phyloP scores from a whole-genome alignment of 2,888 invertebrate species.

The Mongoloraphidia duomilia region DNA sequence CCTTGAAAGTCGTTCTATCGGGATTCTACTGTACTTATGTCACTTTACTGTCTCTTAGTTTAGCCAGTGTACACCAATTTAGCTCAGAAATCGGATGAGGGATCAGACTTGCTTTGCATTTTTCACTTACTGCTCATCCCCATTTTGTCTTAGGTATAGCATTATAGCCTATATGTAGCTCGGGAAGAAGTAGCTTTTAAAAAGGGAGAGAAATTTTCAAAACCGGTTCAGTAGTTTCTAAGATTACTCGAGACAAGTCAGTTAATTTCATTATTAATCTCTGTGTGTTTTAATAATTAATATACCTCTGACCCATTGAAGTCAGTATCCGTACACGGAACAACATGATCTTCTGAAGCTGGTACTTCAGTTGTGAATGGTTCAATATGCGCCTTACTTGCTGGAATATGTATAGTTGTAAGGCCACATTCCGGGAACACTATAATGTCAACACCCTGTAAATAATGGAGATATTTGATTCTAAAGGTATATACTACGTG shows the following conservation, averaged over 20 bases:
- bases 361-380: slow-evolving; percentile 19
- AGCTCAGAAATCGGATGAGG: too few species aligned
- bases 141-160: background rate
- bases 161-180: background rate
- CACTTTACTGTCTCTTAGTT: too few species aligned
- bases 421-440: slow-evolving; percentile 38
- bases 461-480: slow-evolving; percentile 7
- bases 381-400: slow-evolving; percentile 17
- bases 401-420: slow-evolving; percentile 23
- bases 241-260: too few species aligned
- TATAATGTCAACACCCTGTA: slow-evolving; percentile 38
- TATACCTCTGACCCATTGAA: background rate
- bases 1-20: too few species aligned
- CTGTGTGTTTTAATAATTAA: background rate
- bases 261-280: background rate
- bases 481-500: slow-evolving; percentile 19
- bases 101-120: too few species aligned
- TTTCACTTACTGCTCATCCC: too few species aligned
- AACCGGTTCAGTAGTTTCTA: too few species aligned
- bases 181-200: too few species aligned
- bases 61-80: too few species aligned
- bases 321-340: slow-evolving; percentile 15
- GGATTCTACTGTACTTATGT: too few species aligned
- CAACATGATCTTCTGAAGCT: slow-evolving; percentile 13
- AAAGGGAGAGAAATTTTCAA: too few species aligned